phyloP scores from a whole-genome alignment of 2,888 invertebrate genomes.

The Coecobrya sp. region DNA sequence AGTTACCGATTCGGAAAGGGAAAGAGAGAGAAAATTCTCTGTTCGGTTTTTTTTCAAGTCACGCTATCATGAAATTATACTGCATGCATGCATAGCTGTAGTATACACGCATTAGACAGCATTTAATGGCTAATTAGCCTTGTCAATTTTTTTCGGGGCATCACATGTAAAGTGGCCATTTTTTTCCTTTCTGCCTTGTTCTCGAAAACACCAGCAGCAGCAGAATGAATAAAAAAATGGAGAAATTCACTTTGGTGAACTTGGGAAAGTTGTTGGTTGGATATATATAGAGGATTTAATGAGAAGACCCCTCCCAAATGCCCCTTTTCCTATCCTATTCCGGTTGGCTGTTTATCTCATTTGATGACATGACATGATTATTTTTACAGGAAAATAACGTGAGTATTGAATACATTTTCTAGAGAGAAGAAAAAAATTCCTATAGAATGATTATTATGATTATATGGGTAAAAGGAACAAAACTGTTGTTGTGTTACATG shows the following conservation, averaged over 20 bases:
- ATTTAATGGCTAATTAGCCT: conserved; percentile 78
- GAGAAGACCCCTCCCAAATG: conserved; percentile 49
- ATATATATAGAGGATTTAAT: not conserved
- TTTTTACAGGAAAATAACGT: not conserved
- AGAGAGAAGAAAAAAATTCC: not conserved
- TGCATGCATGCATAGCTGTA: not conserved
- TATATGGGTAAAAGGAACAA: not conserved
- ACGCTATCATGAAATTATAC: conserved; percentile 54
- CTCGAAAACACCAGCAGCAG: not conserved
- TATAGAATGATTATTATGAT: not conserved
- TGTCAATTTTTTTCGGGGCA: conserved; percentile 70
- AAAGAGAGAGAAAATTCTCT: not conserved
- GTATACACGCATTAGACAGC: not conserved
- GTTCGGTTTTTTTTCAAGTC: conserved; percentile 14
- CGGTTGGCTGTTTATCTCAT: conserved; percentile 46
- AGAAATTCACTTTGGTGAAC: not conserved
- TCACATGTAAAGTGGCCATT: conserved; percentile 60
- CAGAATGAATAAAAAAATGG: not conserved
- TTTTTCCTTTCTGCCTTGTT: not conserved
- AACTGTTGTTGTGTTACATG: not conserved
- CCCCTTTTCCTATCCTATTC: conserved; percentile 4
- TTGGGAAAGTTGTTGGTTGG: not conserved
- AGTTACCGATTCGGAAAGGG: conserved; percentile 41
- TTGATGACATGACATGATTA: conserved; percentile 38
- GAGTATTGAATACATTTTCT: too few relatives aligned